Percentiles rank a stretch among this genome's conserved stretches.
Evolutionary conservation across 1,140 invertebrate genomes (phyloP).

Genomic region (Drosophila bipectinata): DNA sequence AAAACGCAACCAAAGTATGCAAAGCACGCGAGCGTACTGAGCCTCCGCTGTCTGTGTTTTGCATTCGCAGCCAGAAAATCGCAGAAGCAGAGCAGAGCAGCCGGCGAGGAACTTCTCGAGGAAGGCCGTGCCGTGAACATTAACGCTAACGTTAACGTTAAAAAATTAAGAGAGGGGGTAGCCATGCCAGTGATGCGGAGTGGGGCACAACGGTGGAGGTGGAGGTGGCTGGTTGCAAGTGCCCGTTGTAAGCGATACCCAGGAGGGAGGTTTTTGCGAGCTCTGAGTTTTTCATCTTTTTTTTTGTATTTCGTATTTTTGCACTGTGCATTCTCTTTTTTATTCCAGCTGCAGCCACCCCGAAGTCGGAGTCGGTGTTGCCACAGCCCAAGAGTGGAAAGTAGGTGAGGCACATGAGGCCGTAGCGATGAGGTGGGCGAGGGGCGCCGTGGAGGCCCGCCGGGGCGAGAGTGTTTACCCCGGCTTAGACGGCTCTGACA

Average conservation of each 20-base stretch:
- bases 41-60: conserved; percentile 40
- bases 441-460: conserved; percentile 16
- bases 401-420: conserved; percentile 77
- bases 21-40: conserved; percentile 83
- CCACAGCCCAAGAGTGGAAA: conserved; percentile 67
- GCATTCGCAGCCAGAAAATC: conserved; percentile 45
- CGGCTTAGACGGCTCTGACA: conserved; percentile 68
- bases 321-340: conserved; percentile 34
- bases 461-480: conserved; percentile 70
- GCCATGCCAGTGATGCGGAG: conserved; percentile 27
- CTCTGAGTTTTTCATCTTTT: conserved; percentile 23
- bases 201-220: not conserved
- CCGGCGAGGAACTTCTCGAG: conserved; percentile 68
- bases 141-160: conserved; percentile 58
- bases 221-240: conserved; percentile 62
- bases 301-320: conserved; percentile 21
- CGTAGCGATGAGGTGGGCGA: conserved; percentile 12
- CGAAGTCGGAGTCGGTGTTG: conserved; percentile 20
- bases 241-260: conserved; percentile 77
- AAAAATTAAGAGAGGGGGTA: not conserved
- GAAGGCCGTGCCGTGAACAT: conserved; percentile 61
- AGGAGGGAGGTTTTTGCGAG: conserved; percentile 59
- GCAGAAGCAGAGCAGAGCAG: conserved; percentile 30
- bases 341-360: conserved; percentile 61
- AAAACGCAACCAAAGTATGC: conserved; percentile 83